Percentiles rank a stretch among this genome's conserved stretches.
These are phyloP conservation scores for Halisarca cf. caerulea DNA, from an alignment of 37 sponge, comb jelly and placozoan species.

Conservation along the genomic window DNA sequence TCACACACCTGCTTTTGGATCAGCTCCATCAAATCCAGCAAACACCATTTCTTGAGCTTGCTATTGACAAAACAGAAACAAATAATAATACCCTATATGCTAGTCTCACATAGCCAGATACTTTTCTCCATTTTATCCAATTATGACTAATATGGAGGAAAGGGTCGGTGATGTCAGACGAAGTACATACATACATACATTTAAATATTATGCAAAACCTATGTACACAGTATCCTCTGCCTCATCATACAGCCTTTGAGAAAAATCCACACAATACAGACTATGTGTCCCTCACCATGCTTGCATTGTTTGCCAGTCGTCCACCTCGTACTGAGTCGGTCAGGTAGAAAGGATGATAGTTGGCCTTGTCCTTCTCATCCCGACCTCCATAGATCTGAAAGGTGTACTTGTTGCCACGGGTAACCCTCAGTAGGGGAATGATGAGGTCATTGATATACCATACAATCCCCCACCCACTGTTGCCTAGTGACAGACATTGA, in stretches of 20 bases:
- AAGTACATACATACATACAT: no score
- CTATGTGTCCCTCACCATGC: no score
- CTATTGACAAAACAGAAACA: no score
- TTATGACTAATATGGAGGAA: no score
- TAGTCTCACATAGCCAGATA: no score
- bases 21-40: conserved; percentile 48
- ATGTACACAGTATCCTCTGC: no score
- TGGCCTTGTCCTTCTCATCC: neutral
- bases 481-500: conserved; percentile 2
- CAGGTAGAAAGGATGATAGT: conserved; percentile 80
- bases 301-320: conserved; percentile 24
- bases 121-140: no score
- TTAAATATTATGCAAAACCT: no score
- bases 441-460: conserved; percentile 74
- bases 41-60: conserved; percentile 36
- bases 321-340: conserved; percentile 51
- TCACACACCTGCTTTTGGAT: conserved; percentile 1
- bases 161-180: no score
- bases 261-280: no score
- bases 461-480: conserved; percentile 57
- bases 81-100: no score
- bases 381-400: conserved; percentile 60
- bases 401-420: conserved; percentile 58
- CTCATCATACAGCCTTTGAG: no score
- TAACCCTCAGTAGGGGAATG: conserved; percentile 58